Evolutionary conservation across 2,797 vertebrate species (phyloP).

Genomic region (Acanthis flammea): DNA sequence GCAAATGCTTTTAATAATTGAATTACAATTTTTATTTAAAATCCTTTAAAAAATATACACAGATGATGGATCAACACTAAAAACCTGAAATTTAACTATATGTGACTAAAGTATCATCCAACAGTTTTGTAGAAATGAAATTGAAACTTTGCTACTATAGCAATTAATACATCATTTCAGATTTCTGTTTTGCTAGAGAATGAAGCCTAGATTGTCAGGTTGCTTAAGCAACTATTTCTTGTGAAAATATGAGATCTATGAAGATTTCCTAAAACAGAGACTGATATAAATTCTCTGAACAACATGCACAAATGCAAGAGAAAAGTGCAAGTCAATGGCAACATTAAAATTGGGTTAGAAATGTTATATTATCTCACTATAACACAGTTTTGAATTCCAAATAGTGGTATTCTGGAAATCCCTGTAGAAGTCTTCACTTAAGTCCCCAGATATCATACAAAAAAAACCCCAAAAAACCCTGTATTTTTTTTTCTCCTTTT

Average conservation of each 20-base stretch:
- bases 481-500: not conserved
- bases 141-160: not conserved
- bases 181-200: not conserved
- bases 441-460: not conserved
- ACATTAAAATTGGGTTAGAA: not conserved
- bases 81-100: not conserved
- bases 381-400: not conserved
- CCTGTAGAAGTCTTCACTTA: not conserved
- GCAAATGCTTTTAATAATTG: not conserved
- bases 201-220: not conserved
- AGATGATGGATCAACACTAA: not conserved
- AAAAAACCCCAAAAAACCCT: no score
- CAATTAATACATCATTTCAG: not conserved
- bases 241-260: not conserved
- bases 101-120: not conserved
- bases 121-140: not conserved
- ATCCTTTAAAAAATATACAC: not conserved
- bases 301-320: not conserved
- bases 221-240: not conserved
- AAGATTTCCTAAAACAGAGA: not conserved
- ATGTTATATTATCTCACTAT: not conserved
- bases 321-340: not conserved
- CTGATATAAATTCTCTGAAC: not conserved
- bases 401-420: not conserved
- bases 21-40: not conserved